Evolutionary conservation across 1,140 invertebrate genomes (phyloP), one percentile per base, ranked within the genome.

Genomic region (Paraescarpia echinospica): DNA sequence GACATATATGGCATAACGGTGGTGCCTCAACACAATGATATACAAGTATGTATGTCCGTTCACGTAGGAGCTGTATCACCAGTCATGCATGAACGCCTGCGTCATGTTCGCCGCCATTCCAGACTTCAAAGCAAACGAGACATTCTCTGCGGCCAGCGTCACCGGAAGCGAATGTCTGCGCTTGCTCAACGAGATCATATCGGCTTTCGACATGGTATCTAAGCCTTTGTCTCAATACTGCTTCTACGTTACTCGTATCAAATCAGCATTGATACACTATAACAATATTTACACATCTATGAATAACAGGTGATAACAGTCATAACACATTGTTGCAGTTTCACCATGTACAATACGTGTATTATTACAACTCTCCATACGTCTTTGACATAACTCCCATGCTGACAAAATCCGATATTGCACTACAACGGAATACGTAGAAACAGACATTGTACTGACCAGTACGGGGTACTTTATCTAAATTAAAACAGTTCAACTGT

Each of bases 141-240:
- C 98, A 96, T 99, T 98, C 96, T 98, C 98, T 94, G 98, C 99
- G 96, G 96, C 98, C 94, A 98, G 98, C 96, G 98, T 98, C 33
- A 98, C 99, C 95, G 98, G 98, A n/a, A 96, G 99, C 93, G 98
- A 99, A 96, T 99, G 98, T 96, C 96, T 99, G 91, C 97, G 98
- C 94, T 99, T 99, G 96, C 97, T 99, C 34, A 99, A 99, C 95
- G 98, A 99, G 97, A 98, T 99, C 92, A 99, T 99, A 95, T 99
- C 98, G 0, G 98, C 99, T 96, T 99, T 98, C 95, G 98, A 99
- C 97, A 92, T 12, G 92, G 92, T 92, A 89, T 89, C 92, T 91
- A 92, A 92, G 14, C 33, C 5, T 18, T 31, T 34, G 35, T 12
- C 41, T 48, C 0, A 12, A 33, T 90, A 90, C 90, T 9, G 41